Percentiles rank a stretch among this genome's conserved stretches.
phyloP scores from a whole-genome alignment of 2,888 invertebrate species.

The Rambutsinella grinnellia region DNA sequence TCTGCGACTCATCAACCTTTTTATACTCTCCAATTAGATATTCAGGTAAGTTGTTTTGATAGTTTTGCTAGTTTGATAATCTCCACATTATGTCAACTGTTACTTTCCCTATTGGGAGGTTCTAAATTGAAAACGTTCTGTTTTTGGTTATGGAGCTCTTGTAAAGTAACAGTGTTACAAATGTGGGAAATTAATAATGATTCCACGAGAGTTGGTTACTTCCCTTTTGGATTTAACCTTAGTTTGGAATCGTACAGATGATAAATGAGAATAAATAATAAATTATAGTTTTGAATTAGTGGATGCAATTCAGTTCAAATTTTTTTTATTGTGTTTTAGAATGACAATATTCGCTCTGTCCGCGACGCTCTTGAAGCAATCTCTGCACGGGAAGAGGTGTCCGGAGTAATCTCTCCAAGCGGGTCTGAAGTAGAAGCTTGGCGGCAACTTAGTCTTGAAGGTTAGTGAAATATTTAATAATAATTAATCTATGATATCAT shows the following conservation, averaged over 20 bases:
- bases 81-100: constrained; percentile 60
- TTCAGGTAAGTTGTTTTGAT: constrained; percentile 77
- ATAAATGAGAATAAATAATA: not conserved
- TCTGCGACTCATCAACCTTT: constrained; percentile 96
- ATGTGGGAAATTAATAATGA: constrained; percentile 62
- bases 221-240: constrained; percentile 36
- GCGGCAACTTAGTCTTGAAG: constrained; percentile 88
- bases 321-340: constrained; percentile 66
- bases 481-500: too few relatives aligned
- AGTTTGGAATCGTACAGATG: constrained; percentile 55
- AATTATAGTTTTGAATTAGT: not conserved
- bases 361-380: constrained; percentile 89
- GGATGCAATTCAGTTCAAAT: not conserved
- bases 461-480: too few relatives aligned
- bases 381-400: constrained; percentile 86
- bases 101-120: constrained; percentile 32
- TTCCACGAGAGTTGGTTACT: constrained; percentile 59
- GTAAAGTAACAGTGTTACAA: constrained; percentile 60
- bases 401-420: constrained; percentile 86
- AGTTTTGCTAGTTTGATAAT: too few relatives aligned
- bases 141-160: constrained; percentile 31
- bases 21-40: constrained; percentile 94
- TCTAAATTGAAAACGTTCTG: constrained; percentile 55
- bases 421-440: constrained; percentile 89
- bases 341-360: constrained; percentile 73